Percentiles rank a stretch among this genome's conserved stretches.
phyloP scores from a whole-genome alignment of 2,888 invertebrate species.

The Odiellus spinosus region DNA sequence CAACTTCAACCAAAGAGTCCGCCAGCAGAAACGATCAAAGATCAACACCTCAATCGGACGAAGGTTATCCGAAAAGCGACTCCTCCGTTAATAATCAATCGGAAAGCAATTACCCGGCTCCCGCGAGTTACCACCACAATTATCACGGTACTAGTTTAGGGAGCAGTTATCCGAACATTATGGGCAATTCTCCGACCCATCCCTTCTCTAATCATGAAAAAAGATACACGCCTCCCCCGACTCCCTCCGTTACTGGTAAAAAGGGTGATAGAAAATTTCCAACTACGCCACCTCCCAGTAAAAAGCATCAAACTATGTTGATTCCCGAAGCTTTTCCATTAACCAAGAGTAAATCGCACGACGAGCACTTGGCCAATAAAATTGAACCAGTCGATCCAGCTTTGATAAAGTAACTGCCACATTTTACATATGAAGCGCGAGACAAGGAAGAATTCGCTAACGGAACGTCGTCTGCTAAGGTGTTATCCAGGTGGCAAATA shows the following conservation, averaged over 20 bases:
- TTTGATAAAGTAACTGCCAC: constrained; percentile 2
- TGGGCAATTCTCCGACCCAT: constrained; percentile 23
- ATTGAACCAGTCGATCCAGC: constrained; percentile 34
- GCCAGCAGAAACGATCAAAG: neutral
- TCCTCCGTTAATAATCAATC: constrained; percentile 23
- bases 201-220: constrained; percentile 24
- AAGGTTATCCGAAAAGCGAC: constrained; percentile 29
- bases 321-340: constrained; percentile 45
- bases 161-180: constrained; percentile 1
- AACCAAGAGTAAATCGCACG: constrained; percentile 80
- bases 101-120: constrained; percentile 16
- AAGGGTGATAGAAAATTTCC: constrained; percentile 44
- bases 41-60: constrained; percentile 23
- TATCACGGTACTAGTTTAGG: constrained; percentile 30
- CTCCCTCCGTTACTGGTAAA: constrained; percentile 35
- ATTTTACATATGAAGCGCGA: too few relatives aligned
- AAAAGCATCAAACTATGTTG: constrained; percentile 46
- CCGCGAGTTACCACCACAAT: constrained; percentile 10
- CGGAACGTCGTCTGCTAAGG: too few relatives aligned
- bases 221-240: constrained; percentile 37
- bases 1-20: constrained; percentile 4
- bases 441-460: too few relatives aligned
- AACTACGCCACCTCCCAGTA: constrained; percentile 63
- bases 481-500: too few relatives aligned
- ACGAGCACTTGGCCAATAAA: constrained; percentile 61